Evolutionary conservation across 2,113 vertebrate species (phyloP).

Genomic region (Nothobranchius furzeri): DNA sequence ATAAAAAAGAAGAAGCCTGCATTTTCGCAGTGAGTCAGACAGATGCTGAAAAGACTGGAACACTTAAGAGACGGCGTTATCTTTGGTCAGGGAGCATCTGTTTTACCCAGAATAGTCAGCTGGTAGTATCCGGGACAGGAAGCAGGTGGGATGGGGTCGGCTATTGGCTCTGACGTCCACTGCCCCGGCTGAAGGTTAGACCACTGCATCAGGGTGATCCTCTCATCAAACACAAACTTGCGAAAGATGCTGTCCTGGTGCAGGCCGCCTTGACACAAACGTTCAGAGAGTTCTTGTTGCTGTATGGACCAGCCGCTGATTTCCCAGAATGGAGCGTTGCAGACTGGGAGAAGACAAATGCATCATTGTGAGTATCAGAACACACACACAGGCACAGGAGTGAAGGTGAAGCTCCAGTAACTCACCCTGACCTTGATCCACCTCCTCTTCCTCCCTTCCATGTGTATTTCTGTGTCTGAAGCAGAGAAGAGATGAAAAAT

Average conservation of each 20-base stretch:
- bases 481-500: not conserved
- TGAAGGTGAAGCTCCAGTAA: conserved; percentile 1
- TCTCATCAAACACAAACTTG: conserved; percentile 80
- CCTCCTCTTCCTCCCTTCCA: conserved; percentile 21
- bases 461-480: not conserved
- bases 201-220: conserved; percentile 77
- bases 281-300: conserved; percentile 73
- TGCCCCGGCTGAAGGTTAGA: conserved; percentile 83
- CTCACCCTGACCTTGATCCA: conserved; percentile 39
- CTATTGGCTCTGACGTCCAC: conserved; percentile 69
- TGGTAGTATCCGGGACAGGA: conserved; percentile 81
- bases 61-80: too few relatives aligned
- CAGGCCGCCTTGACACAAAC: conserved; percentile 76
- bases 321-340: conserved; percentile 76
- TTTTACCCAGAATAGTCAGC: conserved; percentile 87
- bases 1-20: too few relatives aligned
- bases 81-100: not conserved
- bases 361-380: not conserved
- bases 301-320: conserved; percentile 81
- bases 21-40: not conserved
- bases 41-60: not conserved
- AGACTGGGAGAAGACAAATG: conserved; percentile 22
- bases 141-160: conserved; percentile 56
- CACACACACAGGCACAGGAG: not conserved
- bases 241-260: conserved; percentile 82